Conservation (phyloP, 1,140 invertebrate species). For the Grapholita molesta region DNA sequence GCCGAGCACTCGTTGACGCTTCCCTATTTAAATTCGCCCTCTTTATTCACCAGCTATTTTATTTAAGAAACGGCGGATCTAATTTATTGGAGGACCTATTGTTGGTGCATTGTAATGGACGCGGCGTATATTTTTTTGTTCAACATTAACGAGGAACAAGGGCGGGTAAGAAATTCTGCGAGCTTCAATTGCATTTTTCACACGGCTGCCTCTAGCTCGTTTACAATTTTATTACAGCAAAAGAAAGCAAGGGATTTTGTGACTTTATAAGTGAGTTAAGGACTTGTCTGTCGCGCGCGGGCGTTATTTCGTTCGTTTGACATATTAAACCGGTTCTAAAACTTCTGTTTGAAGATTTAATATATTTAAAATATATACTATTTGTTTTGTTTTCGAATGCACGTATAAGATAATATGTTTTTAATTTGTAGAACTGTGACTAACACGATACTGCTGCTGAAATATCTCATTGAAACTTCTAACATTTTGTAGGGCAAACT, state of each 20-base stretch:
- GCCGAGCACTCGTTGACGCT: slow-evolving; percentile 51
- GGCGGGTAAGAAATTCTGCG: slow-evolving; percentile 12
- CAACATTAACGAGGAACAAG: slow-evolving; percentile 17
- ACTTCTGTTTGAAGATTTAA: not conserved
- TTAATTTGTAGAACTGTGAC: too few species aligned
- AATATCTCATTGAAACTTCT: too few species aligned
- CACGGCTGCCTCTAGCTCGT: slow-evolving; percentile 15
- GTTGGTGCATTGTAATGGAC: slow-evolving; percentile 39
- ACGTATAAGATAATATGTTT: too few species aligned
- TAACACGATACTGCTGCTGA: too few species aligned
- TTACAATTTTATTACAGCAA: slow-evolving; percentile 14
- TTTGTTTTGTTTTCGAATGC: too few species aligned
- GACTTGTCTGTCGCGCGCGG: not conserved
- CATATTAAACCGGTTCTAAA: not conserved
- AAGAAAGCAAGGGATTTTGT: slow-evolving; percentile 15
- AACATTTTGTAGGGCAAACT: too few species aligned
- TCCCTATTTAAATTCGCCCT: slow-evolving; percentile 66
- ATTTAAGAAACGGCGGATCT: slow-evolving; percentile 50
- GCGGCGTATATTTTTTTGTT: slow-evolving; percentile 28
- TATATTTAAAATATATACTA: too few species aligned
- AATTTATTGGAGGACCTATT: slow-evolving; percentile 58
- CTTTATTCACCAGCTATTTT: slow-evolving; percentile 51
- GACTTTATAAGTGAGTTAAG: slow-evolving; percentile 11
- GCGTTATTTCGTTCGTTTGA: not conserved
- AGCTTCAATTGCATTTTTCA: slow-evolving; percentile 18